Evolutionary conservation across 2,888 invertebrate species (phyloP), one percentile per base, ranked within the genome.

Genomic region (Lasioglossum calceatum): DNA sequence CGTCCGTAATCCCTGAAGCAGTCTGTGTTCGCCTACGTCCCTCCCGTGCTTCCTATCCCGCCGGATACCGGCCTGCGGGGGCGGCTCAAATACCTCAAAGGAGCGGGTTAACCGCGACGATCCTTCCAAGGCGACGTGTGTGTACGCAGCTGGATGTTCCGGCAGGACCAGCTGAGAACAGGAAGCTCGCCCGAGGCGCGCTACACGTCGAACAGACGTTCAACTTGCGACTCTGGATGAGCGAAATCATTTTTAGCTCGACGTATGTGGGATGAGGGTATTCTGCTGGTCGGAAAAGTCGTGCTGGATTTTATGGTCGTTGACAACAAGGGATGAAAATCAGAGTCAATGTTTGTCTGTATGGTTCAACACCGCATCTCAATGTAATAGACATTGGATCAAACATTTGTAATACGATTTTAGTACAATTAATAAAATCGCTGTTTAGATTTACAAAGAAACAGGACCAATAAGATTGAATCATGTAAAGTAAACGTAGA

Each of bases 81-180:
- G 74, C 82, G 67, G 61, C 72, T 81, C 70, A 84, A 83, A 87
- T 91, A 89, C 86, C 90, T 90, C 89, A 87, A 90, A 90, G 91
- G 87, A 86, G 73, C 67, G 74, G 82, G 88, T 84, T 87, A 85
- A 74, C 84, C 91, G 79, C 82, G 71, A 82, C 44, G 71, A 85
- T 77, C 36, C 67, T 67, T 36, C 67, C 19, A 19, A 32, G 19
- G 67, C 32, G 36, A 36, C 47, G 77, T 27, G 64, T 44, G 75
- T 42, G 71, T 47, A 72, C 74, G 79, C 79, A 77, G 86, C 71
- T 86, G 86, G 87, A 84, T 74, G 54, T 78, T 79, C 50, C 81
- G 36, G 8, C 14, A 47, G 32, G 71, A n/a, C 70, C 64, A 32
- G 74, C 54, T n/a, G 54, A n/a, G 54, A 54, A 54, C n/a, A n/a